Base-by-base conservation (phyloP, 2,113 vertebrate species). In the Noctilio leporinus region DNA sequence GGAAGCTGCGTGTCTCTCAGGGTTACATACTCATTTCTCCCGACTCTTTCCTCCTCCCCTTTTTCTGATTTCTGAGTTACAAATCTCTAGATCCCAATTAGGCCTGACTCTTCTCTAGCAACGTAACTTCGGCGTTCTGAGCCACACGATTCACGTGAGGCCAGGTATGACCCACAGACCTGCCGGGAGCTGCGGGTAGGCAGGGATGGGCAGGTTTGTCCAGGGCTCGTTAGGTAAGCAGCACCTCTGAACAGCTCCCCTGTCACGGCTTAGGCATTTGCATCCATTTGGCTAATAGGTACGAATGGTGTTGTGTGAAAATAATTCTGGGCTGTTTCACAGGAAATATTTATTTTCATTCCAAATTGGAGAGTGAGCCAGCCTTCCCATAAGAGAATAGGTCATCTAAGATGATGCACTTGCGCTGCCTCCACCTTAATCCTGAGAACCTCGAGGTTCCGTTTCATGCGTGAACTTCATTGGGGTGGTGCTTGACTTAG, bases 301-400 rank as follows among this genome's bases (percentile, higher is more conserved):
- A 43, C 86, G 86, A 69, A 83, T 57, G 78, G 67, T 10, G 10
- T 40, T 4, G 3, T 73, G 2, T 81, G 73, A 81, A 94, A 57
- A 77, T 45, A 47, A 67, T 72, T 91, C 38, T 57, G 64, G 72
- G 24, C 70, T 57, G 0, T 94, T 78, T 95, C 59, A 89, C 47
- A 62, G 91, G 93, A 92, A 95, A 51, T 93, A 49, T 2, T 94
- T 92, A 43, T 92, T 91, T 95, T 90, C 73, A 22, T 93, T 73
- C 89, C 38, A 77, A 59, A n/a, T 47, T 38, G 33, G 62, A 72
- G 35, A 84, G 57, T 47, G 33, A 85, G 15, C n/a, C 10, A 1
- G 83, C 83, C 59, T 77, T 93, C 87, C 62, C 33, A 5, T 73
- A 55, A 57, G 84, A 91, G 17, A 91, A 4, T 9, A 24, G 11